Evolutionary conservation across 2,888 invertebrate genomes (phyloP).

Genomic region (Diachrysia chrysitis): DNA sequence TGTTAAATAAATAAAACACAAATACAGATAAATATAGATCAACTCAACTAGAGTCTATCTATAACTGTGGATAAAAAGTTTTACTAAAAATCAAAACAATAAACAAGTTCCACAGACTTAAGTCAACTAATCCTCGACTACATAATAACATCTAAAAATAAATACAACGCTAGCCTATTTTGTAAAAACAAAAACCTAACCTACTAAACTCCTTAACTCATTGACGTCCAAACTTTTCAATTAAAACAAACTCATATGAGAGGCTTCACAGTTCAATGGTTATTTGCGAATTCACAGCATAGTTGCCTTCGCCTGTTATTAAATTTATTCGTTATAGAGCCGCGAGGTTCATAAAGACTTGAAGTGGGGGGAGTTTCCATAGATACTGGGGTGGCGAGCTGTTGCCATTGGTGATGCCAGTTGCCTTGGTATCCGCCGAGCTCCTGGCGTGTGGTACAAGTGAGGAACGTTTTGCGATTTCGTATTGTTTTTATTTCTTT

Average conservation of each 20-base stretch:
- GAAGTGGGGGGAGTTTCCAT: slow-evolving; percentile 77
- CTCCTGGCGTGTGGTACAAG: slow-evolving; percentile 58
- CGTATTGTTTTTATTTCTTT: not conserved
- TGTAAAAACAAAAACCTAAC: slow-evolving; percentile 36
- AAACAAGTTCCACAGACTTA: not conserved
- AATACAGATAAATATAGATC: no score
- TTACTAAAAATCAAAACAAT: no score
- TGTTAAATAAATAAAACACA: no score
- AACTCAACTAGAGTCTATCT: no score
- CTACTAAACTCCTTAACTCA: slow-evolving; percentile 37
- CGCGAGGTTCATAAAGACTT: slow-evolving; percentile 78
- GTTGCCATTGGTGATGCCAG: slow-evolving; percentile 83
- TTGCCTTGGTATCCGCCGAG: slow-evolving; percentile 76
- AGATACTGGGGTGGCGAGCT: slow-evolving; percentile 72
- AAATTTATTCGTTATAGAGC: slow-evolving; percentile 67
- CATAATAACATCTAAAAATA: slow-evolving; percentile 7
- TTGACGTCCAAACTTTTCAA: slow-evolving; percentile 53
- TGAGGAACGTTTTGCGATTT: slow-evolving; percentile 28
- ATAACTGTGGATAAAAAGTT: no score
- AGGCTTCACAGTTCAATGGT: slow-evolving; percentile 62
- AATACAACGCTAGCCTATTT: slow-evolving; percentile 17
- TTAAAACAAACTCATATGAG: slow-evolving; percentile 58
- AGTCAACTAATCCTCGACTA: not conserved
- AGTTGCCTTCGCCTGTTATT: slow-evolving; percentile 64
- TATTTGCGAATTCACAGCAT: slow-evolving; percentile 68